Conservation (phyloP, 2,113 vertebrate species). For the Ramphastos sulfuratus region DNA sequence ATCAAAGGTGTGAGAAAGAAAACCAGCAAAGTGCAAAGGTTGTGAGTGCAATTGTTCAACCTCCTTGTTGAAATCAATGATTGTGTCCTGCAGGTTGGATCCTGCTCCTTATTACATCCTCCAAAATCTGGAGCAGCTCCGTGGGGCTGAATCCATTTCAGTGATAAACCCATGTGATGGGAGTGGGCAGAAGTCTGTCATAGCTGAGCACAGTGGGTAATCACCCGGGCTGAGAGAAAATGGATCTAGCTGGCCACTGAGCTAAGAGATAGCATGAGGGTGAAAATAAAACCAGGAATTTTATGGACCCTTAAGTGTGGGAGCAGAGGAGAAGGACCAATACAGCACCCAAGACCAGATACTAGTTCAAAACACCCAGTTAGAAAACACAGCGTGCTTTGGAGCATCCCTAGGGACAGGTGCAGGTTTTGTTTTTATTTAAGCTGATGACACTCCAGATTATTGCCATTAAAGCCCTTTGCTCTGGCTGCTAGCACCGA, state of each 20-base stretch:
- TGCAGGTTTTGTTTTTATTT: background rate
- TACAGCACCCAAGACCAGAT: background rate
- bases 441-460: background rate
- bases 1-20: background rate
- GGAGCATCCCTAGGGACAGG: fast-evolving
- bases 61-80: background rate
- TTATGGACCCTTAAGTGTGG: background rate
- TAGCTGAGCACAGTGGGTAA: background rate
- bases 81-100: background rate
- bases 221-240: background rate
- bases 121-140: background rate
- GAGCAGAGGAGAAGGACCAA: background rate
- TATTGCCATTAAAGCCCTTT: background rate
- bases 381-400: background rate
- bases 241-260: background rate
- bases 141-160: background rate
- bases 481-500: background rate
- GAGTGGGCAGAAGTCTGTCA: background rate
- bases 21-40: background rate
- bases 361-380: background rate
- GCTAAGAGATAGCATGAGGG: fast-evolving
- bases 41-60: fast-evolving
- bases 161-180: background rate
- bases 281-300: background rate
- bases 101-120: background rate